Evolutionary conservation across 2,797 vertebrate genomes (phyloP), one percentile per base, ranked within the genome.

Genomic region (Chrosomus eos): DNA sequence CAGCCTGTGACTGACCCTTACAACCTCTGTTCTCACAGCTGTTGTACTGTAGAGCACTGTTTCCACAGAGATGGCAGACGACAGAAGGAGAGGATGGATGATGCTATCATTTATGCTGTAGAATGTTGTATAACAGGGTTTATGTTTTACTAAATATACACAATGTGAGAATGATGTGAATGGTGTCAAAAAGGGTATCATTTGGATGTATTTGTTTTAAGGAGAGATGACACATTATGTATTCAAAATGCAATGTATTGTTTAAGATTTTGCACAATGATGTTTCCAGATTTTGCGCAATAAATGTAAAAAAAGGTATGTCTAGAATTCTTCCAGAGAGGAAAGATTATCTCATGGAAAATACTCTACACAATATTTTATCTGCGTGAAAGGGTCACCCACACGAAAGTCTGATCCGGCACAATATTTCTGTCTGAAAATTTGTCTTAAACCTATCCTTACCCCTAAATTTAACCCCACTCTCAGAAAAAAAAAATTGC

Each of bases 1-100:
- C 74, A 78, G 82, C 51, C 82, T 84, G 51, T 28, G 74, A 70
- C 38, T 84, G 74, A 84, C 82, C 82, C 51, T 70, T 68, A n/a
- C 28, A 68, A 78, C 82, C 82, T 84, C 73, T 84, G 82, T 45
- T 48, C 82, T 68, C 82, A 84, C 82, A 84, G 82, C 82, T 84
- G 82, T 78, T 71, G 74, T 84, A 77, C 48, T 71, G 51, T 45
- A 77, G 74, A 55, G 64, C 64, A 16, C 28, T 43, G 62, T 66
- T 68, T 77, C 82, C 82, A 83, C 60, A 68, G 48, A 23, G 18
- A 84, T 84, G 64, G 19, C 82, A 78, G 62, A 55, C 62, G 40
- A 76, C 33, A 28, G 73, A 84, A 77, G 48, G 67, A 81, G 9
- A 71, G 66, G 82, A 77, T 43, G 43, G 62, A 77, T 84, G 73